Evolutionary conservation across 1,140 invertebrate species (phyloP).

Genomic region (Pygmarrhopalites habei): DNA sequence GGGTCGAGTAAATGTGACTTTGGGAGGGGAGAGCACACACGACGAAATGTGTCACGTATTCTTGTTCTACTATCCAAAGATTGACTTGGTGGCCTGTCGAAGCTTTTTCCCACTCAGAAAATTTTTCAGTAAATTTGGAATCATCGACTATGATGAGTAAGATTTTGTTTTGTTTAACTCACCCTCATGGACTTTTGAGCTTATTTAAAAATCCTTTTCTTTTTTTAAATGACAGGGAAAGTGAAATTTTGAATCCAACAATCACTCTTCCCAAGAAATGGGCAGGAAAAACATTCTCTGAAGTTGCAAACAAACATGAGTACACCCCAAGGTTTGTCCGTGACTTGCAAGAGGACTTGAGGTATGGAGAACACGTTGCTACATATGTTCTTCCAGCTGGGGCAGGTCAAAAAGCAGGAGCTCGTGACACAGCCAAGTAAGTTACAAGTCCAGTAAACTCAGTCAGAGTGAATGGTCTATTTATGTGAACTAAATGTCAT

Average conservation of each 20-base stretch:
- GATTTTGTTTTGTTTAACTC: not conserved
- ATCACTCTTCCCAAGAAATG: not conserved
- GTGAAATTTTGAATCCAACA: not conserved
- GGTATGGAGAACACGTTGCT: not conserved
- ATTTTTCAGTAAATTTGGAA: conserved; percentile 10
- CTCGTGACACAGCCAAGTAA: too few species aligned
- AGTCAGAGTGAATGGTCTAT: too few species aligned
- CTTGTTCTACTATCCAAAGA: conserved; percentile 72
- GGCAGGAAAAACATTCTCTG: not conserved
- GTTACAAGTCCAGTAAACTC: too few species aligned
- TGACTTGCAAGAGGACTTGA: not conserved
- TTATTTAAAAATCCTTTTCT: not conserved
- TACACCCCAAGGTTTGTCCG: not conserved
- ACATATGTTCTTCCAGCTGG: not conserved
- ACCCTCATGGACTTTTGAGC: not conserved
- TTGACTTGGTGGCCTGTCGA: conserved; percentile 64
- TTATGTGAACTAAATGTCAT: too few species aligned
- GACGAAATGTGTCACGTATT: conserved; percentile 83
- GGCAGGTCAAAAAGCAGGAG: not conserved
- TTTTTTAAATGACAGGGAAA: not conserved
- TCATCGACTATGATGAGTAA: not conserved
- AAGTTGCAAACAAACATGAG: not conserved
- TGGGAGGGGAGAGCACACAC: conserved; percentile 67
- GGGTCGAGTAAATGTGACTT: too few species aligned
- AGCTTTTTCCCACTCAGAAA: conserved; percentile 43